Evolutionary conservation across 2,797 vertebrate species (phyloP), one percentile per base, ranked within the genome.

Genomic region (Ciconia nigra): DNA sequence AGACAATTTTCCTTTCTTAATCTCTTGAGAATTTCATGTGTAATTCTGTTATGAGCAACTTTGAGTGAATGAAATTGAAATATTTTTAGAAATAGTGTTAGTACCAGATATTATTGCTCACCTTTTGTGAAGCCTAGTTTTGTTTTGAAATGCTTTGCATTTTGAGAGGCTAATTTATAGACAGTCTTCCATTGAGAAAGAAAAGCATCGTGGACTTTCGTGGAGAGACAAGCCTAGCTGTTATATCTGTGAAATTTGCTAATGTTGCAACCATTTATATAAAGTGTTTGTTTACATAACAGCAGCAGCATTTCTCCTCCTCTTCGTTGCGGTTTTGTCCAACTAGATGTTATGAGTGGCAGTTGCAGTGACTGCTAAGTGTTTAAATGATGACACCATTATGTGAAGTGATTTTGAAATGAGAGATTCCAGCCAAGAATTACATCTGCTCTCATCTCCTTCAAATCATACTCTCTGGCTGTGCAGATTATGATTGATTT

Each of bases 331-430:
- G 86, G 94, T 97, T 97, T 96, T 97, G 96, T 97, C 97, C 96
- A 94, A 95, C 94, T 91, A 72, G 95, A 95, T 98, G 98, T 98
- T 98, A 97, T 98, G 98, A 98, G 98, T 98, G 98, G 98, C 98
- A 98, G 98, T 98, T 97, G 98, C 98, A 93, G 98, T 97, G 98
- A 97, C 98, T 98, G 98, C 98, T 99, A 99, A 99, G 99, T 99
- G 98, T 99, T 99, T 99, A 99, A 99, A 99, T 99, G 99, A 99
- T 99, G 99, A 99, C 98, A 99, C 99, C 99, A 99, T 99, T 99
- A 99, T 99, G 98, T 98, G 99, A 99, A 99, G 98, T 98, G 98
- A 99, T 99, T 99, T 98, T 98, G 98, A 99, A 99, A 99, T 98
- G 98, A 99, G 99, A 99, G 98, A 98, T 98, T 99, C 99, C 98